Base-by-base conservation (phyloP, 2,113 vertebrate genomes). In the Gallinago paraguaiae region DNA sequence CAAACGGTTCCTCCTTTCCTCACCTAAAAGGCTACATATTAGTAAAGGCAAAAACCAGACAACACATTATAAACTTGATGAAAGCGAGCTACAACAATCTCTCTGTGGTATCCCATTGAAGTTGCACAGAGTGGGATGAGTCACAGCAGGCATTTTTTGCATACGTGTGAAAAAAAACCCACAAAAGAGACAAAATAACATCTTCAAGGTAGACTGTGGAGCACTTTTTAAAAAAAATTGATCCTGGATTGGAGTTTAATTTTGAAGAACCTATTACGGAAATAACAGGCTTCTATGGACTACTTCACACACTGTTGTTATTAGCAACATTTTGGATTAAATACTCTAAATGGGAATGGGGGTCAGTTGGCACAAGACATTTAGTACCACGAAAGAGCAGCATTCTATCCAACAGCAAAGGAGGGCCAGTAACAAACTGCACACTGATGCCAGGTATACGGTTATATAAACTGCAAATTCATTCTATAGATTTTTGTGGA, bases 401-500 rank as follows among this genome's bases (percentile, higher is more conserved):
- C 8, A 33, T 46, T 56, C 51, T 8, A 63, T 17, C 30, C 81
- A 71, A 33, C 7, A 80, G 25, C 75, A 61, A 20, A 14, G 3
- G 41, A 68, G 70, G 68, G 54, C 54, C 41, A 77, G 7, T 50
- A 90, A 72, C 41, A 83, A 93, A 93, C 46, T 7, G 43, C 33
- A 86, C 18, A n/a, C 54, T 65, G 79, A 61, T 45, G 51, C 28
- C 79, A 59, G 59, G 37, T 77, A 69, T 54, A 77, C 5, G 13
- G 45, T n/a, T 80, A 69, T 30, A 80, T 27, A 72, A 93, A 76
- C 53, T 60, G 69, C 57, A 90, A 94, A 90, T 75, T 74, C 13
- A 41, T 86, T 92, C 81, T 78, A 84, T 16, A 86, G 72, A 84
- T 86, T 91, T 81, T 75, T 64, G 43, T 68, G 72, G 72, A 94